Conservation (phyloP, 2,113 vertebrate genomes). For the Ardeotis arabs region DNA sequence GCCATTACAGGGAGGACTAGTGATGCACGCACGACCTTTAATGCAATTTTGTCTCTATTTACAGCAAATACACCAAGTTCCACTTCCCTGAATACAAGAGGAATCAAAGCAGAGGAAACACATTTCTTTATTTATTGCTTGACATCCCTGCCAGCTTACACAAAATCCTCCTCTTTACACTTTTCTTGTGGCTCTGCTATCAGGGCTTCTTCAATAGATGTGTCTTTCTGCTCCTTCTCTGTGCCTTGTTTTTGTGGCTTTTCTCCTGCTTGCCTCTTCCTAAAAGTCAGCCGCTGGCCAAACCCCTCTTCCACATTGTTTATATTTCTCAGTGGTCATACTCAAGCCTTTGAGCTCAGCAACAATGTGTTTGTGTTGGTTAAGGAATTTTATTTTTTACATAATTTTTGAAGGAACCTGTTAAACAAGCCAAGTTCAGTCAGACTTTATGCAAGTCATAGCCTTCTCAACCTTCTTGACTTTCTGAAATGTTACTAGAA, state of each 20-base stretch:
- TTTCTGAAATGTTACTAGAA: neutral
- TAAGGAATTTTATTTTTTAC: neutral
- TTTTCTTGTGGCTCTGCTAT: neutral
- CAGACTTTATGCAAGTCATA: neutral
- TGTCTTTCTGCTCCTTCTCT: neutral
- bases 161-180: neutral
- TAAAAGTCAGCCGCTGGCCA: neutral
- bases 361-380: neutral
- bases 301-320: neutral
- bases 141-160: neutral
- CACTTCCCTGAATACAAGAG: neutral
- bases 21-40: neutral
- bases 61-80: neutral
- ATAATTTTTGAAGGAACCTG: neutral
- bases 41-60: neutral
- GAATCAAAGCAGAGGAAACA: conserved; percentile 5
- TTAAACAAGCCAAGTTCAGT: neutral
- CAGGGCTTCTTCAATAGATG: neutral
- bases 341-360: neutral
- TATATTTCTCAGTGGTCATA: neutral
- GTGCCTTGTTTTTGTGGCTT: neutral
- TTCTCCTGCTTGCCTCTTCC: neutral
- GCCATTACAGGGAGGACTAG: neutral
- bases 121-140: neutral
- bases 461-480: neutral